Evolutionary conservation across 2,113 vertebrate species (phyloP), one percentile per base, ranked within the genome.

Genomic region (Sebastes schlegelii): DNA sequence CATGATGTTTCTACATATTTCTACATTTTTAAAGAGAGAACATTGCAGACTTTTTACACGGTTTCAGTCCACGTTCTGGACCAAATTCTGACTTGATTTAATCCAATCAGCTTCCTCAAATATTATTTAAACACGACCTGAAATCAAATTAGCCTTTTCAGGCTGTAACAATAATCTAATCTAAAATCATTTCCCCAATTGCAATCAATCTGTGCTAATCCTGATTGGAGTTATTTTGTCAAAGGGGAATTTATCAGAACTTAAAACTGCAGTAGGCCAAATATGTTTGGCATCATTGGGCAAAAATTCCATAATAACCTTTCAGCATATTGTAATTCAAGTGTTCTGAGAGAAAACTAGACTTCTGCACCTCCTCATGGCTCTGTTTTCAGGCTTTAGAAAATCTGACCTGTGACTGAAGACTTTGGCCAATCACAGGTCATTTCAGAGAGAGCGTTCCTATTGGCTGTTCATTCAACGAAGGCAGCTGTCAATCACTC

Each of bases 1-100:
- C 76, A 80, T 66, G 40, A 70, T 75, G 64, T 61, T 71, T 76
- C 77, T n/a, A 66, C 71, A 71, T 26, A 46, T 58, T 70, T 40
- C 74, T 79, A 3, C 51, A n/a, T 26, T 79, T 72, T 52, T 67
- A 34, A 46, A 40, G 55, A 43, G 10, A 43, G 45, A 66, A 49
- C 45, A 8, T 21, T 26, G 42, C 72, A 71, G 34, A 34, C 62
- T 54, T 54, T 40, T 1, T 17, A 12, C 63, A 34, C 0, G 7
- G 5, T 43, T 73, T 63, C 48, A 13, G 40, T 21, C 43, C 9
- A 17, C 5, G 9, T 6, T 54, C 55, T 55, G 51, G 51, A 45
- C 45, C 34, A 34, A 34, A 34, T 34, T 34, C 34, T 34, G 34
- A 34, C 34, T 34, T 34, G 34, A 34, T 34, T 34, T 46, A 23